Conservation (phyloP, 2,888 invertebrate species). For the Synergus gifuensis region DNA sequence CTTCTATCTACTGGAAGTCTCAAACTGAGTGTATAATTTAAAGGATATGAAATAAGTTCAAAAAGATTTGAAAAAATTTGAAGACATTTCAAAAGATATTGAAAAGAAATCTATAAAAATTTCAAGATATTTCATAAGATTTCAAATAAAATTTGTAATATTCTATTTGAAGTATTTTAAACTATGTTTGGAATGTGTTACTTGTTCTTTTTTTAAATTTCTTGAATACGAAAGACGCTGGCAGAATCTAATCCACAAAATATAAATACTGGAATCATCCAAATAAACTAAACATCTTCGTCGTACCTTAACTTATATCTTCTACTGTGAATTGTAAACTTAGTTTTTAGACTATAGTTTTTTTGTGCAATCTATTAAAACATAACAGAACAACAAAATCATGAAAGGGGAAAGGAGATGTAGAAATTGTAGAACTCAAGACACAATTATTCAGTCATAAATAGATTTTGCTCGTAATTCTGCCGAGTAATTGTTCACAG, state of each 20-base stretch:
- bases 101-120: no score
- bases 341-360: background rate
- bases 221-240: background rate
- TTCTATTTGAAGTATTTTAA: no score
- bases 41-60: no score
- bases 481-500: background rate
- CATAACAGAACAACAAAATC: background rate
- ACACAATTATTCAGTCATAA: background rate
- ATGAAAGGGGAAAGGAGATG: background rate
- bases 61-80: no score
- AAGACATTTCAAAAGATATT: no score
- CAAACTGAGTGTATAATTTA: no score
- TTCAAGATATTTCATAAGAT: no score
- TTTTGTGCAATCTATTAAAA: background rate
- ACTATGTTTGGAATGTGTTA: background rate
- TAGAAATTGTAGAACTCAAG: background rate
- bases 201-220: background rate
- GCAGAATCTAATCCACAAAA: background rate
- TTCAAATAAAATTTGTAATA: no score
- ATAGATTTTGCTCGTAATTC: slow-evolving; percentile 7
- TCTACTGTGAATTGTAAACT: background rate
- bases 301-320: background rate
- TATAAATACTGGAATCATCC: background rate
- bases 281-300: background rate
- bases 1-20: no score